These are phyloP conservation scores for Zaprionus ornatus DNA, from an alignment of 1,140 invertebrate species.

Conservation along the genomic window DNA sequence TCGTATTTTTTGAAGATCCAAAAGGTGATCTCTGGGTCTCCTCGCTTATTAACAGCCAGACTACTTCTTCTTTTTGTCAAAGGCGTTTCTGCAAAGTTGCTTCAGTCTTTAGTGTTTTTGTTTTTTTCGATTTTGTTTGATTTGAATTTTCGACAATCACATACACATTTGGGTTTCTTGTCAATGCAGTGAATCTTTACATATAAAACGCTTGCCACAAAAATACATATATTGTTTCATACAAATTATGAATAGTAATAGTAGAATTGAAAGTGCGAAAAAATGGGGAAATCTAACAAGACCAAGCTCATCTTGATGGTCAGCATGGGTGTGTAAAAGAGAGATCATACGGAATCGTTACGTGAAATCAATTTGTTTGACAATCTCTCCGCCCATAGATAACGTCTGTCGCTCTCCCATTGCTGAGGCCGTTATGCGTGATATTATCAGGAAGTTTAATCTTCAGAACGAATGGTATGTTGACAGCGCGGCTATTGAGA, in stretches of 20 bases:
- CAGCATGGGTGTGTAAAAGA: slow-evolving; percentile 83
- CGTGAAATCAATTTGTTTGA: background rate
- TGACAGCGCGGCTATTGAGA: slow-evolving; percentile 93
- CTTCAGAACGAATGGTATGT: slow-evolving; percentile 89
- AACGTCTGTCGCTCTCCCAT: slow-evolving; percentile 97
- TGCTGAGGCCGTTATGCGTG: slow-evolving; percentile 94
- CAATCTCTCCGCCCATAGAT: slow-evolving; percentile 84
- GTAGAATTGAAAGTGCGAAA: slow-evolving; percentile 8
- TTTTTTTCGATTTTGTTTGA: background rate
- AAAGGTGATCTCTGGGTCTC: no score
- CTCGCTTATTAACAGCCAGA: no score
- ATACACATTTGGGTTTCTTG: background rate
- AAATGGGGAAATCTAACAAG: slow-evolving; percentile 13
- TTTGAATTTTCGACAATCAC: background rate
- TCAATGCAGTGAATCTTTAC: background rate
- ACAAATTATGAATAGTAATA: background rate
- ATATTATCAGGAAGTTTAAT: slow-evolving; percentile 88
- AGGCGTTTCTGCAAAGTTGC: no score
- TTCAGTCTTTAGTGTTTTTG: no score
- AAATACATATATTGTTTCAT: background rate
- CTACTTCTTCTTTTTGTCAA: no score
- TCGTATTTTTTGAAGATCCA: no score
- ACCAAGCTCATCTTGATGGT: slow-evolving; percentile 82
- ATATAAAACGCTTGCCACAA: no score
- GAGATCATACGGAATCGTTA: background rate